Conservation (phyloP, 2,888 invertebrate genomes). For the Tetranychus truncatus region DNA sequence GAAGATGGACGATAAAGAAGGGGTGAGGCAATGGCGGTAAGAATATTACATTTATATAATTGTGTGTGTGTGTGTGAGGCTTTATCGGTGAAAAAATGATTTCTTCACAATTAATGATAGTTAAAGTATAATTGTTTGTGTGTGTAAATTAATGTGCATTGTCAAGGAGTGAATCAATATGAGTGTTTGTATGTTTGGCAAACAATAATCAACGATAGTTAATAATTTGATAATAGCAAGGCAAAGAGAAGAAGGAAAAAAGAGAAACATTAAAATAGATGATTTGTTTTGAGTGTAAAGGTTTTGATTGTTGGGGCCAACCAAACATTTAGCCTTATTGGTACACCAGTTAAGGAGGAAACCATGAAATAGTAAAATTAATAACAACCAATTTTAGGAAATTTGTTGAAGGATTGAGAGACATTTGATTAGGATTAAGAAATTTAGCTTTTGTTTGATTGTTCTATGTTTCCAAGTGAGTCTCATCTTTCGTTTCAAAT, state of each 20-base stretch:
- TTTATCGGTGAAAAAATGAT: neutral
- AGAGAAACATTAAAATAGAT: neutral
- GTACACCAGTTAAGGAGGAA: neutral
- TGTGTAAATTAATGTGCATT: neutral
- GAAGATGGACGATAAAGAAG: too few species aligned
- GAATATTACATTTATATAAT: too few species aligned
- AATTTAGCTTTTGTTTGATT: neutral
- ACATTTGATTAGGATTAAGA: neutral
- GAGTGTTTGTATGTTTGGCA: neutral
- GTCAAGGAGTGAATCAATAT: neutral
- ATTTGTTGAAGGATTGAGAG: too few species aligned
- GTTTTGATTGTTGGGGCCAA: neutral
- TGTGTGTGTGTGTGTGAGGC: neutral
- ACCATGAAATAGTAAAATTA: neutral
- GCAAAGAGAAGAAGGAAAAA: neutral
- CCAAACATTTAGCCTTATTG: neutral
- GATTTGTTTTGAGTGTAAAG: neutral
- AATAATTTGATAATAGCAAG: neutral
- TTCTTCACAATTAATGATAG: neutral
- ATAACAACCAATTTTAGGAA: neutral
- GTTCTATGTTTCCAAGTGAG: neutral
- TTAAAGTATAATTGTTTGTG: neutral
- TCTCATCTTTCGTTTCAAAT: neutral
- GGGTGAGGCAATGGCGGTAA: too few species aligned
- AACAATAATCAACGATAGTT: neutral